Evolutionary conservation across 2,797 vertebrate species (phyloP), one percentile per base, ranked within the genome.

Genomic region (Epinephelus awoara): DNA sequence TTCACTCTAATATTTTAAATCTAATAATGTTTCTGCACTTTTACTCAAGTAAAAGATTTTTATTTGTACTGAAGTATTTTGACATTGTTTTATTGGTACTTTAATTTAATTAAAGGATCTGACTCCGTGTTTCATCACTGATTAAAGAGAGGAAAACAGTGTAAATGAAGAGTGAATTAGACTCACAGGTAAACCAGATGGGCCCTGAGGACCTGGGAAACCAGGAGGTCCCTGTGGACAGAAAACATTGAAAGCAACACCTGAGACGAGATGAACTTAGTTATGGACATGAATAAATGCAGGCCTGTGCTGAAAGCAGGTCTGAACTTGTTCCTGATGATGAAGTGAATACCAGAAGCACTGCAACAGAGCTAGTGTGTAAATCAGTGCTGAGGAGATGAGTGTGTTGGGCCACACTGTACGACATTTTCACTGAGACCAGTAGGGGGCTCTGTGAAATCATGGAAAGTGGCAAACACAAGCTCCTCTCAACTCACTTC

Each of bases 171-270:
- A 72, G 38, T 67, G 49, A 73, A 67, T 50, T n/a, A 49, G 56
- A 90, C 93, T 90, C 82, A 94, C 92, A 54, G 86, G 0, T 89
- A 74, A 67, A 67, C 94, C 94, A 42, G 91, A 6, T 56, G 90
- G 58, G 7, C 94, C 94, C 74, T 86, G 92, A 77, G 89, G 83
- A 71, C 93, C 94, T 19, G 91, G 92, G 79, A 94, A 95, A 52
- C 93, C 94, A 38, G 93, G 92, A 21, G 93, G 89, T 58, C 93
- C 94, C 94, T 94, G 93, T 58, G 42, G 29, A 89, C 2, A 88
- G 65, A 85, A 75, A 42, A 68, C 23, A 75, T 17, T 4, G 5
- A 79, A 40, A 72, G 10, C 1, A 29, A 63, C 64, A 82, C 17
- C 10, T 11, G 27, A 42, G 63, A 82, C 25, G 47, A 67, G 15